Conservation (phyloP, 2,113 vertebrate genomes). For the Sphaerodactylus townsendi region DNA sequence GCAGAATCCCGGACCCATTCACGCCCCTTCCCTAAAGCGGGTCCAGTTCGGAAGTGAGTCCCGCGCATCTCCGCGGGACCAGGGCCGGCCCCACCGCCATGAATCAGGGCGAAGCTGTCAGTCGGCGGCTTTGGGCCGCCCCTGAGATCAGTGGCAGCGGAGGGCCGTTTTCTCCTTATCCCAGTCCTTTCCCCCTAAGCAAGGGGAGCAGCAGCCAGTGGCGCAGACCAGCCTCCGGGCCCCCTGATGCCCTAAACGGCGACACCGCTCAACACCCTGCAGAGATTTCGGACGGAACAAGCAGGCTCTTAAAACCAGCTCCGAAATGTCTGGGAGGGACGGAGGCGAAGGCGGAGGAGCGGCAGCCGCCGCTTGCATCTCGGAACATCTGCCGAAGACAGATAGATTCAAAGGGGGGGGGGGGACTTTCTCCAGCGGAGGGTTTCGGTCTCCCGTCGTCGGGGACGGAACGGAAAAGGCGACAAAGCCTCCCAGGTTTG, state of each 20-base stretch:
- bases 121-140: neutral
- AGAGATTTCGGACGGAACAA: neutral
- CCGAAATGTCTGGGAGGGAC: too few relatives aligned
- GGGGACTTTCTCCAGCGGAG: neutral
- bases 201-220: neutral
- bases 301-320: too few relatives aligned
- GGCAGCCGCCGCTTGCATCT: too few relatives aligned
- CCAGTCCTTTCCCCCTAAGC: neutral
- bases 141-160: neutral
- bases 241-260: too few relatives aligned
- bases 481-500: neutral
- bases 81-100: neutral
- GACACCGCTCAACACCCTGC: too few relatives aligned
- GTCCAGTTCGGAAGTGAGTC: accelerated
- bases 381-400: neutral
- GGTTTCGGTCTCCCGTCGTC: neutral
- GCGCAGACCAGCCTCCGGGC: neutral
- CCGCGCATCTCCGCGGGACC: neutral
- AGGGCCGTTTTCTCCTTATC: neutral
- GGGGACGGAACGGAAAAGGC: neutral
- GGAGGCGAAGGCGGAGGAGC: neutral
- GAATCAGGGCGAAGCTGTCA: neutral
- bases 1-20: neutral
- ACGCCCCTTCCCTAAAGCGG: neutral
- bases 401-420: too few relatives aligned